Evolutionary conservation across 2,113 vertebrate genomes (phyloP).

Genomic region (Cygnus atratus): DNA sequence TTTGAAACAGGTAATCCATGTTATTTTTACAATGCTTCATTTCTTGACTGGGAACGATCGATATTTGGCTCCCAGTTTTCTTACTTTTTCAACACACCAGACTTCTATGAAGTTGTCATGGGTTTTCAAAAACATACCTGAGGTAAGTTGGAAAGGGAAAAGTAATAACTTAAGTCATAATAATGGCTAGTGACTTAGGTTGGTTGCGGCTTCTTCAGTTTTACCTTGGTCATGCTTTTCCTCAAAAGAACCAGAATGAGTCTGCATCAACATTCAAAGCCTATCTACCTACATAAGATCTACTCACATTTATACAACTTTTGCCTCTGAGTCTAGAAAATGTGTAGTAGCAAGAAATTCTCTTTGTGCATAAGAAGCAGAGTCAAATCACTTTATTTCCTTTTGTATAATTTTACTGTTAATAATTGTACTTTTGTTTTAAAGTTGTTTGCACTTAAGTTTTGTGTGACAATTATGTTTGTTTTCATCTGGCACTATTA

Average conservation of each 20-base stretch:
- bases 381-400: neutral
- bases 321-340: neutral
- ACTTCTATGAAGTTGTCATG: conserved; percentile 87
- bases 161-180: neutral
- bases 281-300: neutral
- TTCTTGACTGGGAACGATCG: conserved; percentile 86
- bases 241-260: neutral
- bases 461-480: neutral
- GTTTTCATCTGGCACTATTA: neutral
- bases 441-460: neutral
- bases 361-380: neutral
- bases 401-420: neutral
- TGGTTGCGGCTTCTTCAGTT: neutral
- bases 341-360: neutral
- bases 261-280: neutral
- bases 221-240: neutral
- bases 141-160: conserved; percentile 75
- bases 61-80: conserved; percentile 81
- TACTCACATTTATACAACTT: neutral
- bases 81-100: conserved; percentile 90
- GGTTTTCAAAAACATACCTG: conserved; percentile 82
- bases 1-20: conserved; percentile 80
- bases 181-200: neutral
- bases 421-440: neutral
- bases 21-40: conserved; percentile 82